These are phyloP conservation scores for Acronicta alni DNA, from an alignment of 2,888 invertebrate species.

Conservation along the genomic window DNA sequence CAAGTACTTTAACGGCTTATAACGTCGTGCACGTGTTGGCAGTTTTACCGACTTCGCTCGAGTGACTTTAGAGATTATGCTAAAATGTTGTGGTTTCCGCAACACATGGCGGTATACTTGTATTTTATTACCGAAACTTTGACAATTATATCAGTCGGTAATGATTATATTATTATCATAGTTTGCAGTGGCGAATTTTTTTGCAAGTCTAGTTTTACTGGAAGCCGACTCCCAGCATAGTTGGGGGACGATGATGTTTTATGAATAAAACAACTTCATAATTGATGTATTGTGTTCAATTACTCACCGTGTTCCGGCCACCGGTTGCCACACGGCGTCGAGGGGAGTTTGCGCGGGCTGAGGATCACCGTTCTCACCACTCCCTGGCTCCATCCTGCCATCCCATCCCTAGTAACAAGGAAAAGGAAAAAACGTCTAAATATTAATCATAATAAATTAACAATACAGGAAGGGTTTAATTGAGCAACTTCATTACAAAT, in stretches of 20 bases:
- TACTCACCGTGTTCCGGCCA: constrained; percentile 92
- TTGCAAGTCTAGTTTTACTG: no score
- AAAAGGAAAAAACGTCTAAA: not conserved
- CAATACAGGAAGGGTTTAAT: not conserved
- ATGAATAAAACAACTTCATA: no score
- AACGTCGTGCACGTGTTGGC: not conserved
- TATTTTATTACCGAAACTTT: constrained; percentile 15
- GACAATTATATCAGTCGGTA: constrained; percentile 5
- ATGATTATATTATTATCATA: constrained; percentile 1
- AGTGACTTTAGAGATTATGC: constrained; percentile 2
- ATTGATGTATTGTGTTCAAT: not conserved
- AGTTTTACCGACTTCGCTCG: not conserved
- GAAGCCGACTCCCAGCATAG: no score
- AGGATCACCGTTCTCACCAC: constrained; percentile 74
- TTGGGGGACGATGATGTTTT: no score
- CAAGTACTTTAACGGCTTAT: not conserved
- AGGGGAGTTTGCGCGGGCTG: constrained; percentile 91
- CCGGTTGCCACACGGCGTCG: constrained; percentile 94
- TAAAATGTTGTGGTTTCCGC: constrained; percentile 8
- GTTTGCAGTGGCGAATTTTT: not conserved
- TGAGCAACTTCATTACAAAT: no score
- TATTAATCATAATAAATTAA: not conserved
- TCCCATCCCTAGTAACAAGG: constrained; percentile 76
- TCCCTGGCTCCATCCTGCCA: constrained; percentile 74
- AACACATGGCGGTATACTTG: constrained; percentile 5